Base-by-base conservation (phyloP, 1,140 invertebrate species). In the Sarcophaga bullata region DNA sequence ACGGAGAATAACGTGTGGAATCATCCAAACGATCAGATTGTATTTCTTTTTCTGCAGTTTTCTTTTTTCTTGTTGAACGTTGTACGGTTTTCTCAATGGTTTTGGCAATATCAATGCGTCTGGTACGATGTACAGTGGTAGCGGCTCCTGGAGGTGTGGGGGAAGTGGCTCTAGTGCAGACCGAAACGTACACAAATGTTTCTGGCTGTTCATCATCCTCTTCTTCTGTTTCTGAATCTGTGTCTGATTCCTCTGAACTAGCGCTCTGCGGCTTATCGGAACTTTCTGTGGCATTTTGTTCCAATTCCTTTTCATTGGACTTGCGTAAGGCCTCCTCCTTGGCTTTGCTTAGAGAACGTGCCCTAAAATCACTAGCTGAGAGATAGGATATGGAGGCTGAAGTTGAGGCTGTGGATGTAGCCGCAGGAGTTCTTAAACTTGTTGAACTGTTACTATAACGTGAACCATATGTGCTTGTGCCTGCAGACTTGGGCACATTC, bases 151-250 rank as follows among this genome's bases (percentile, higher is more conserved):
- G 94, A 3, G 94, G 92, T 0, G 93, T 94, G 1, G 95, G 95
- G 9, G 95, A 96, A 2, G 95, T 96, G 54, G 93, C 93, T 84
- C 95, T 91, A 0, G 94, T 95, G 0, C 95, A 91, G 19, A 96
- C 92, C 7, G 91, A 92, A 7, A 96, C 86, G 1, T 92, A 92
- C 47, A 92, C 87, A 75, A 91, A 90, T 13, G 91, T 91, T 82
- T 90, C 88, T 62, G 83, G 82, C 11, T 81, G 8, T 48, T 80
- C 68, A 25, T 80, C 62, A 17, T 54, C 75, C 46, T 62, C 47
- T 54, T 81, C 81, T 11, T 37, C 50, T 19, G 54, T 49, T 15
- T 13, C 54, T n/a, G 54, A 58, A 25, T 48, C 50, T 2, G 46
- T 19, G 3, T 25, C 75, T 2, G 82, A 78, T 73, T 62, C 11